Conservation (phyloP, 2,113 vertebrate species). For the Dicerorhinus sumatrensis region DNA sequence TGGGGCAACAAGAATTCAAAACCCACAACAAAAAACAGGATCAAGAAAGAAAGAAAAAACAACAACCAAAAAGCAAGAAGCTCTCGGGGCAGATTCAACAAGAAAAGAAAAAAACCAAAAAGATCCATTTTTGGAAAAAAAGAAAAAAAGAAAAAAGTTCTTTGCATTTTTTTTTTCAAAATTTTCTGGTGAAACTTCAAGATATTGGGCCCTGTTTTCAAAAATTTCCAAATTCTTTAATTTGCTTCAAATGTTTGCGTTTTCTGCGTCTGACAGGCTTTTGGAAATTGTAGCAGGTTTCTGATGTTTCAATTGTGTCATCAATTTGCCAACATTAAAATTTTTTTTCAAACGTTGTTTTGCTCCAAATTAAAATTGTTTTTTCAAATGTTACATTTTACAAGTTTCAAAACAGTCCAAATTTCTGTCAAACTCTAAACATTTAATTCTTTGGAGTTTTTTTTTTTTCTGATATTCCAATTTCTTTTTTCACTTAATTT, state of each 20-base stretch:
- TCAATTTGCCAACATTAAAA: conserved; percentile 63
- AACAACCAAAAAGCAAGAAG: conserved; percentile 80
- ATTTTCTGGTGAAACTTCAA: conserved; percentile 82
- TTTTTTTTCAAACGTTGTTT: conserved; percentile 55
- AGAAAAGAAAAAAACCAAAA: conserved; percentile 79
- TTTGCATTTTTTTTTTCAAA: conserved; percentile 76
- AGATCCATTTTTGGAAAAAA: conserved; percentile 79
- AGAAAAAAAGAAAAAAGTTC: conserved; percentile 79
- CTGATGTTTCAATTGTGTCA: conserved; percentile 54
- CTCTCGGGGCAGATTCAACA: conserved; percentile 80
- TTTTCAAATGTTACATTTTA: conserved; percentile 59
- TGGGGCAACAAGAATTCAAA: conserved; percentile 80
- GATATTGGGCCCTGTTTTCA: conserved; percentile 78
- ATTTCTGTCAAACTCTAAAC: conserved; percentile 61
- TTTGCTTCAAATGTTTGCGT: conserved; percentile 55
- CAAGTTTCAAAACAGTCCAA: conserved; percentile 60
- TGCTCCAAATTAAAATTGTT: conserved; percentile 70
- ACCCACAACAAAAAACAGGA: conserved; percentile 77
- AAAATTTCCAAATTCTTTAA: conserved; percentile 77
- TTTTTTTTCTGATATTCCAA: conserved; percentile 62
- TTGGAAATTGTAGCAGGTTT: conserved; percentile 70
- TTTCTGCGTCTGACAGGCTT: conserved; percentile 70
- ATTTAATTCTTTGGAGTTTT: conserved; percentile 64
- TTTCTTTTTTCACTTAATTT: conserved; percentile 39
- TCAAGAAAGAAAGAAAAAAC: conserved; percentile 81